Base-by-base conservation (phyloP, 2,113 vertebrate genomes). In the Halcyon senegalensis region DNA sequence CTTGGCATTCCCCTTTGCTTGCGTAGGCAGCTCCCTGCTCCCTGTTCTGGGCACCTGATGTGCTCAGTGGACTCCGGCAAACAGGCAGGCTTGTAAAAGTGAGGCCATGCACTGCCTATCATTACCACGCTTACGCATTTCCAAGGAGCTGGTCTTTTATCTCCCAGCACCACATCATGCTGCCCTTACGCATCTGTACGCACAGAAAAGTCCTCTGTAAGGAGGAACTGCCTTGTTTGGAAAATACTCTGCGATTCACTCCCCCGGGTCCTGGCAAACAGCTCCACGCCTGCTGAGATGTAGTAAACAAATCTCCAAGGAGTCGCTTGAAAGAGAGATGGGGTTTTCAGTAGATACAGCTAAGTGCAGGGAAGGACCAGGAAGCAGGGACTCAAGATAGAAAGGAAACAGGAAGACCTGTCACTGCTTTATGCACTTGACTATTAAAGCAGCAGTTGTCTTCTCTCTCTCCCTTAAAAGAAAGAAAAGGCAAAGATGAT, bases 401-500 rank as follows among this genome's bases (percentile, higher is more conserved):
- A 84, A 93, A 97, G 87, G 91, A 95, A 96, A 63, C 85, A 83
- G 92, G 92, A 95, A 97, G 75, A 75, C 27, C 50, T 23, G 33
- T 72, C 58, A 75, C 41, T 28, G 44, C 27, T 84, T 66, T 62
- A 18, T 41, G 24, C 3, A 1, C 74, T 96, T 95, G 82, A 43
- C 31, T 44, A 35, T 92, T 44, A 73, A 33, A 96, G 55, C 46
- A 75, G 84, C 55, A 94, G 56, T 60, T 0, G 3, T 69, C 46
- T 90, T 95, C 64, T 91, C 35, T 73, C 28, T 81, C 96, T 96
- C 95, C 92, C 84, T 97, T 90, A 85, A 84, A 89, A 91, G 66
- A 93, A 95, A 96, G 50, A 80, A 95, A 91, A 88, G 88, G 84
- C 92, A 96, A 78, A 92, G 89, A 95, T 97, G 96, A 97, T 95